A percentile compares a stretch with the other conserved stretches of the same genome.
Evolutionary conservation across 2,797 vertebrate genomes (phyloP).

Genomic region (Premnoplex brunnescens): DNA sequence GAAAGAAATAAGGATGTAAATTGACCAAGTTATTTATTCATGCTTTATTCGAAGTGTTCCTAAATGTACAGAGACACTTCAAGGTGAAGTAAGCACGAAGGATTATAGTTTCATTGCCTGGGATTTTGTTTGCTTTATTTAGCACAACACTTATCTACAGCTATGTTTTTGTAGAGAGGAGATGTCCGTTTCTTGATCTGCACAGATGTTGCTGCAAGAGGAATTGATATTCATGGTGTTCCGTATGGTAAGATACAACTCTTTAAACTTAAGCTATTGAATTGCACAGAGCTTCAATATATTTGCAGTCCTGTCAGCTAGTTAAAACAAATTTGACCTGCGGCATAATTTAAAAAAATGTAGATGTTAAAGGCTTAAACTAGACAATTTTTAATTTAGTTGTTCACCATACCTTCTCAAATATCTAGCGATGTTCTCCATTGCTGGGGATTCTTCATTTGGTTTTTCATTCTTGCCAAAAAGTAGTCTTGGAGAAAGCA

Average conservation of each 20-base stretch:
- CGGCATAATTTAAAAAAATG: neutral
- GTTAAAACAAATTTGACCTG: neutral
- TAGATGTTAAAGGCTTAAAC: neutral
- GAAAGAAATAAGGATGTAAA: neutral
- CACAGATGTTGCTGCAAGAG: constrained; percentile 97
- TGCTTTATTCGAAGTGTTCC: neutral
- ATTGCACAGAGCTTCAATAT: neutral
- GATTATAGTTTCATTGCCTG: neutral
- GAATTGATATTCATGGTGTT: constrained; percentile 94
- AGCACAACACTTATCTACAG: neutral
- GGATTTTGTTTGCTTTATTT: neutral
- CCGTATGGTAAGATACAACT: constrained; percentile 85
- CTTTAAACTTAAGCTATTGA: neutral
- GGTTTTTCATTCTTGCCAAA: neutral
- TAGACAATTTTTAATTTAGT: neutral
- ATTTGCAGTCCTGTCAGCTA: neutral
- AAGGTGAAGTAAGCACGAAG: neutral
- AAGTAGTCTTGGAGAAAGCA: neutral
- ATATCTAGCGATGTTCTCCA: neutral
- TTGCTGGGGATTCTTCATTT: neutral
- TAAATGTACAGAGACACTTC: neutral
- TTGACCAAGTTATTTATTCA: neutral
- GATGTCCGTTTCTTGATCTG: constrained; percentile 95
- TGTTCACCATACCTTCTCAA: accelerated
- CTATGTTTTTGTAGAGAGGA: constrained; percentile 79